Base-by-base conservation (phyloP, 2,113 vertebrate species). In the Macrotis lagotis region DNA sequence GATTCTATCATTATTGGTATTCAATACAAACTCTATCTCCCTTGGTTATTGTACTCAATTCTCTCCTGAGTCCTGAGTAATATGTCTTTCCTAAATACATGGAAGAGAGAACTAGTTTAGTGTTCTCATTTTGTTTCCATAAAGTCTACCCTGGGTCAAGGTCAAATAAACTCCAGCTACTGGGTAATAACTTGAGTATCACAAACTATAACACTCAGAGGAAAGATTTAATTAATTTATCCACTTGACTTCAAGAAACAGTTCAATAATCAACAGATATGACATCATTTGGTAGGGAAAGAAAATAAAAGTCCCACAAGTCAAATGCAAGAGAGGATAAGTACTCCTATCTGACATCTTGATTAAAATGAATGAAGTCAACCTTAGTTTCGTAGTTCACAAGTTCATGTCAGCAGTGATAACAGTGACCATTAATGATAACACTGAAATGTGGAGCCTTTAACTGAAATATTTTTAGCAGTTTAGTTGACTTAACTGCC, bases 231-330 rank as follows among this genome's bases (percentile, higher is more conserved):
- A 97, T 92, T 95, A 90, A 95, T 93, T 95, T 93, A 96, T 93
- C 95, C 92, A 95, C 96, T 97, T 97, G 92, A 97, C 95, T 97
- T 94, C 95, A 95, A 97, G 95, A 52, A 66, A 95, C 51, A 93
- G 96, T 92, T 96, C 89, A 97, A 50, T 93, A 92, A 97, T 95
- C 91, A 95, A 88, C 93, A 88, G 95, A 97, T 93, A 91, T 0
- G 37, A 92, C 92, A 44, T 4, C 48, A 97, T 95, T 94, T 95
- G 90, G 66, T 93, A 93, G 94, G 37, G n/a, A 47, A 94, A 97
- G 92, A 97, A 97, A 95, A 90, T 91, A 91, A 37, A 53, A 95
- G 89, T 66, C 26, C 92, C 94, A 24, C 48, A 96, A 96, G 90
- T 95, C 95, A 96, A 91, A 92, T 24, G 10, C 16, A 91, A 96